Evolutionary conservation across 2,797 vertebrate species (phyloP).

Genomic region (Lates japonicus): DNA sequence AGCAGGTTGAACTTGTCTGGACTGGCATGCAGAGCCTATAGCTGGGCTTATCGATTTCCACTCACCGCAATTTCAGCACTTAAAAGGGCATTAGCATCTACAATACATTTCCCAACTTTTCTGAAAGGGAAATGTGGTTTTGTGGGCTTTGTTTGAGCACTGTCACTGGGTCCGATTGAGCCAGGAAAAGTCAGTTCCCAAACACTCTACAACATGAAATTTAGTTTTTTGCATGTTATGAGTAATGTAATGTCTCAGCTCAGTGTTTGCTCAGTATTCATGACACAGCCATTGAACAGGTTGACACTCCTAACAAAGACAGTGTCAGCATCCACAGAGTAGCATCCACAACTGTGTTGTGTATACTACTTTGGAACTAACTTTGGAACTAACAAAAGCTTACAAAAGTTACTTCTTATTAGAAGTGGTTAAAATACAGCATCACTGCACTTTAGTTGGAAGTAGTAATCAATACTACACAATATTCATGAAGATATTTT

Average conservation of each 20-base stretch:
- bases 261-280: not conserved
- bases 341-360: too few species aligned
- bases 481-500: too few species aligned
- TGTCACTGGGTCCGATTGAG: not conserved
- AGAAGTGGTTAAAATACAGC: too few species aligned
- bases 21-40: slow-evolving; percentile 5
- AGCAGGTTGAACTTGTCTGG: slow-evolving; percentile 6
- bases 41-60: slow-evolving; percentile 46
- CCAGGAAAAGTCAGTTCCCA: slow-evolving; percentile 4
- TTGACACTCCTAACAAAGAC: slow-evolving; percentile 17
- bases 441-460: too few species aligned
- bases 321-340: too few species aligned
- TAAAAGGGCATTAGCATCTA: slow-evolving; percentile 44
- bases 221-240: not conserved
- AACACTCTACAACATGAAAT: slow-evolving; percentile 16
- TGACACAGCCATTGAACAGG: slow-evolving; percentile 11
- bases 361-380: too few species aligned
- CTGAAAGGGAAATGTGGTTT: slow-evolving; percentile 36
- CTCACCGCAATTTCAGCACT: slow-evolving; percentile 24
- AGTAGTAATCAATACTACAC: too few species aligned
- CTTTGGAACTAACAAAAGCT: too few species aligned
- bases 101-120: slow-evolving; percentile 24
- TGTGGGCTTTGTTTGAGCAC: not conserved
- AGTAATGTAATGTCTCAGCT: slow-evolving; percentile 7
- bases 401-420: too few species aligned